Conservation (phyloP, 2,888 invertebrate species). For the Cantharis lateralis region DNA sequence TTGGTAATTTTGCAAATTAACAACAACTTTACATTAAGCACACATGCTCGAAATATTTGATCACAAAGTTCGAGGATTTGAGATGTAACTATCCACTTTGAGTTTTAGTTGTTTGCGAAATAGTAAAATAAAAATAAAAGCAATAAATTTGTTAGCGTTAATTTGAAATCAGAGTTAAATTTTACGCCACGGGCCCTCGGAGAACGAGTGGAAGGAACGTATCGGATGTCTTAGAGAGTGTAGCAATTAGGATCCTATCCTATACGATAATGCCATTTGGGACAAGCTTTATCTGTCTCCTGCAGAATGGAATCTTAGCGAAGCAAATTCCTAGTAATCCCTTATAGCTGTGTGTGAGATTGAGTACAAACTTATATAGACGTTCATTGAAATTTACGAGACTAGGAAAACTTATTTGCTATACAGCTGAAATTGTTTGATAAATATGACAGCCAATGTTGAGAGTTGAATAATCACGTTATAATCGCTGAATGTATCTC, state of each 20-base stretch:
- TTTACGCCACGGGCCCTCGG: background rate
- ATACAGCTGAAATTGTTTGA: slow-evolving; percentile 14
- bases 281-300: slow-evolving; percentile 23
- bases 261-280: slow-evolving; percentile 23
- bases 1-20: background rate
- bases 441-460: slow-evolving; percentile 15
- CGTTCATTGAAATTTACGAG: slow-evolving; percentile 23
- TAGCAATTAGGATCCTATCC: slow-evolving; percentile 22
- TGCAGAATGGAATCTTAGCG: slow-evolving; percentile 16
- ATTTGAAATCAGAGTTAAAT: background rate
- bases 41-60: background rate
- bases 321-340: slow-evolving; percentile 27
- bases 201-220: background rate
- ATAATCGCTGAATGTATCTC: slow-evolving; percentile 2
- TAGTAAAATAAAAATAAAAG: background rate
- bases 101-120: background rate
- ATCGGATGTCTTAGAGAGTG: slow-evolving; percentile 13
- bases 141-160: background rate
- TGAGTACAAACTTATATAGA: slow-evolving; percentile 20
- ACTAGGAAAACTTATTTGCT: slow-evolving; percentile 14
- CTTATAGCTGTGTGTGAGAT: slow-evolving; percentile 21
- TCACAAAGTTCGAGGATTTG: background rate
- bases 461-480: slow-evolving; percentile 7
- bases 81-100: background rate
- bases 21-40: background rate